These are phyloP conservation scores for Phyllotreta cruciferae DNA, from an alignment of 2,888 invertebrate species.

Conservation along the genomic window DNA sequence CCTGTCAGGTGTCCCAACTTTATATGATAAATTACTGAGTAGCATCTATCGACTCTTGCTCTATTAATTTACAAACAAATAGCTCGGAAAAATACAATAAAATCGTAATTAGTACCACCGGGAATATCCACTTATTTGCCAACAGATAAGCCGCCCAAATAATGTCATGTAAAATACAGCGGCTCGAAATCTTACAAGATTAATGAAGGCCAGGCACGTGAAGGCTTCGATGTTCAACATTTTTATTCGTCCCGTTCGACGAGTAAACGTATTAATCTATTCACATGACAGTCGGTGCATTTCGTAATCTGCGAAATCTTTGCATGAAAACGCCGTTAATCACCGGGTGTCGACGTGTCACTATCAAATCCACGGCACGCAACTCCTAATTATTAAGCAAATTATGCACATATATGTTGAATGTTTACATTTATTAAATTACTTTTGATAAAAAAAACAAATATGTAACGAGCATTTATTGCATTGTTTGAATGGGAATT, in stretches of 20 bases:
- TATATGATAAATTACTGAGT: slow-evolving; percentile 11
- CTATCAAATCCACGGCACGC: slow-evolving; percentile 35
- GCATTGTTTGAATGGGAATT: not conserved
- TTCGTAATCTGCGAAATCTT: slow-evolving; percentile 28
- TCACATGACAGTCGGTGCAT: slow-evolving; percentile 21
- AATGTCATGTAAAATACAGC: too few relatives aligned
- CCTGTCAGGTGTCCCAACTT: slow-evolving; percentile 10
- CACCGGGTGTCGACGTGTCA: slow-evolving; percentile 38
- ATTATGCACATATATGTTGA: slow-evolving; percentile 4
- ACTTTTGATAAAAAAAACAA: too few relatives aligned
- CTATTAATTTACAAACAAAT: not conserved
- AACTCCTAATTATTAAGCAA: slow-evolving; percentile 29
- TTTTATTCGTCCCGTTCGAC: too few relatives aligned
- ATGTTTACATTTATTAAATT: too few relatives aligned
- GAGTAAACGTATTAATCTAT: slow-evolving; percentile 16
- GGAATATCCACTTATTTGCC: too few relatives aligned
- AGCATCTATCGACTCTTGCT: not conserved
- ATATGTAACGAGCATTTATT: too few relatives aligned
- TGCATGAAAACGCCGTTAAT: slow-evolving; percentile 37
- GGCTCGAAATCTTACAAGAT: too few relatives aligned
- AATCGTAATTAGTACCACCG: too few relatives aligned
- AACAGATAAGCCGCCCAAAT: too few relatives aligned
- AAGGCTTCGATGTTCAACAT: too few relatives aligned
- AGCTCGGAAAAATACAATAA: too few relatives aligned
- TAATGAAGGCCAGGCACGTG: too few relatives aligned